Base-by-base conservation (phyloP, 2,797 vertebrate genomes). In the Gymnothorax javanicus region DNA sequence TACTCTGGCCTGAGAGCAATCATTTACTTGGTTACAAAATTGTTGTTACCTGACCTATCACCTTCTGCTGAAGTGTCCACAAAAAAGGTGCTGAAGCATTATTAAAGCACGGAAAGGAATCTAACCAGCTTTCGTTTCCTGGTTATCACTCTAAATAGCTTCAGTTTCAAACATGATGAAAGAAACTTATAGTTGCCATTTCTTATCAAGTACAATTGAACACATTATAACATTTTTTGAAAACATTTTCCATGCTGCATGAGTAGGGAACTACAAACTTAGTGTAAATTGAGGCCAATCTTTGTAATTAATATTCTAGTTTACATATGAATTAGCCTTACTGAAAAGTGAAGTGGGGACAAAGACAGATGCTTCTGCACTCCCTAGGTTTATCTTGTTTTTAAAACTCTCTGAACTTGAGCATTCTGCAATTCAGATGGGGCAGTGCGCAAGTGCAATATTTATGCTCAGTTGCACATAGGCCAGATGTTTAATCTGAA, bases 401-500 rank as follows among this genome's bases (percentile, higher is more conserved):
- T 83, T 83, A 15, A 12, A 56, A 58, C 6, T 58, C 33, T 59
- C 23, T n/a, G 27, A 56, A 83, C n/a, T 17, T 9, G 56, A 23
- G 56, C 82, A 59, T 83, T 83, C 12, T 58, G 20, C 11, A 25
- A 83, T 83, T 83, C 82, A 79, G 15, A 50, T 6, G 75, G 43
- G 62, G 62, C 62, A 20, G 62, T 64, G 17, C 62, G 23, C 23
- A 64, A 23, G 82, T 27, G 59, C 56, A 27, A 23, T 75, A 56
- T 50, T 59, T n/a, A 83, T 56, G 52, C 17, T 11, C 75, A 52
- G 43, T 20, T 20, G 20, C 43, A 54, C 75, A 43, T 20, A 77
- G 43, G 43, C 43, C 75, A 79, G 75, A 83, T 83, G 82, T 83
- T 83, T 83, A 52, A 83, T 83, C 27, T 59, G 9, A 57, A 59